Conservation (phyloP, 2,113 vertebrate genomes). For the Peromyscus californicus region DNA sequence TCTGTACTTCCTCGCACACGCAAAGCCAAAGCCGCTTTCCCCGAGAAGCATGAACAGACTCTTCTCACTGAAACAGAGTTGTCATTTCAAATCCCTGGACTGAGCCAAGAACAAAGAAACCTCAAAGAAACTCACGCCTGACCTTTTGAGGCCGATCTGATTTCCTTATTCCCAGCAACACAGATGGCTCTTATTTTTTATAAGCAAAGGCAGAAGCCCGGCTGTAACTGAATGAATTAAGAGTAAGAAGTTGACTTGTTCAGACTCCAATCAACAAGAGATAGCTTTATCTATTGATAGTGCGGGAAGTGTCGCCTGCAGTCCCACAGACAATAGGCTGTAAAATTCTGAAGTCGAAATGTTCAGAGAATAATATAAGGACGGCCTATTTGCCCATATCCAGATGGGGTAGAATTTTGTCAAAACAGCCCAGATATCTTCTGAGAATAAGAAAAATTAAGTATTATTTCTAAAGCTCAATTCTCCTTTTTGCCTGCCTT, state of each 20-base stretch:
- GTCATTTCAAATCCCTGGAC: constrained; percentile 44
- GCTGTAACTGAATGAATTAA: constrained; percentile 38
- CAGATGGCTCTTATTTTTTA: constrained; percentile 22
- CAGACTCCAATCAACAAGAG: constrained; percentile 36
- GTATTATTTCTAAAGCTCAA: constrained; percentile 16
- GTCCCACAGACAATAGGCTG: background rate
- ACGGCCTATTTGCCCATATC: background rate
- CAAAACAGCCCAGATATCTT: constrained; percentile 32
- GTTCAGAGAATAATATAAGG: constrained; percentile 1
- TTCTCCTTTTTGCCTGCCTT: background rate
- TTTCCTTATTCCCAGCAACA: constrained; percentile 66
- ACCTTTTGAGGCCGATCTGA: constrained; percentile 71
- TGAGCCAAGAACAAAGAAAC: constrained; percentile 69
- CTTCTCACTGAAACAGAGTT: constrained; percentile 29
- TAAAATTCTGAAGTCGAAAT: constrained; percentile 43
- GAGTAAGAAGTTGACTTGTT: constrained; percentile 34
- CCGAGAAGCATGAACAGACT: constrained; percentile 3
- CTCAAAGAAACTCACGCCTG: constrained; percentile 51
- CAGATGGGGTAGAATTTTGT: background rate
- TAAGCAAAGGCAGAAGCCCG: constrained; percentile 44
- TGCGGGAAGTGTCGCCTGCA: constrained; percentile 2
- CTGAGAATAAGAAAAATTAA: constrained; percentile 41
- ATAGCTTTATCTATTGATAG: constrained; percentile 45
- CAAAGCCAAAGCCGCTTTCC: background rate
- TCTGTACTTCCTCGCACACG: background rate